Percentiles rank a stretch among this genome's conserved stretches.
phyloP scores from a whole-genome alignment of 2,113 vertebrate species.

The Parus major region DNA sequence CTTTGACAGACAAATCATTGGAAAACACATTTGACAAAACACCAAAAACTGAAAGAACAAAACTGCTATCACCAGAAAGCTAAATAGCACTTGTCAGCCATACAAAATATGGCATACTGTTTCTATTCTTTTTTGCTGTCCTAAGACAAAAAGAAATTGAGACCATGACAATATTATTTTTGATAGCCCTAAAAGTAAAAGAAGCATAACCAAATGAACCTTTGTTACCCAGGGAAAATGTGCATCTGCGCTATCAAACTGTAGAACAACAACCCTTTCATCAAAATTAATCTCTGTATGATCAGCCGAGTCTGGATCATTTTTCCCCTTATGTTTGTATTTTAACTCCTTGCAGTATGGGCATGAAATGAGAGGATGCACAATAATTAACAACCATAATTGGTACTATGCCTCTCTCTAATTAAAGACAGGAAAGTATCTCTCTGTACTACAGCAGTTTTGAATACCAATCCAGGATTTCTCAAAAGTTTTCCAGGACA shows the following conservation, averaged over 20 bases:
- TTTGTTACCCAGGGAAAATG: background rate
- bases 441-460: background rate
- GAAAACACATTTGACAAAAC: background rate
- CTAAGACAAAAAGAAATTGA: background rate
- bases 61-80: background rate
- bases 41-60: background rate
- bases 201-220: background rate
- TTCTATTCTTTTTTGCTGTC: background rate
- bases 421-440: background rate
- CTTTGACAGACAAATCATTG: background rate
- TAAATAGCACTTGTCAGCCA: background rate
- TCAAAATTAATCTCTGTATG: constrained; percentile 41
- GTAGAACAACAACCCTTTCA: background rate
- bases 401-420: background rate
- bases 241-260: constrained; percentile 16
- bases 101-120: background rate
- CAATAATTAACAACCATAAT: background rate
- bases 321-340: background rate
- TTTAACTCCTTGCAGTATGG: background rate
- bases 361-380: background rate
- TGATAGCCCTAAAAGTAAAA: constrained; percentile 8
- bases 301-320: background rate
- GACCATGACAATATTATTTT: background rate
- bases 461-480: background rate
- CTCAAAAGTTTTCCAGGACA: background rate